A percentile compares a stretch with the other conserved stretches of the same genome.
Evolutionary conservation across 1,140 invertebrate species (phyloP).

Genomic region (Palaemon carinicauda): DNA sequence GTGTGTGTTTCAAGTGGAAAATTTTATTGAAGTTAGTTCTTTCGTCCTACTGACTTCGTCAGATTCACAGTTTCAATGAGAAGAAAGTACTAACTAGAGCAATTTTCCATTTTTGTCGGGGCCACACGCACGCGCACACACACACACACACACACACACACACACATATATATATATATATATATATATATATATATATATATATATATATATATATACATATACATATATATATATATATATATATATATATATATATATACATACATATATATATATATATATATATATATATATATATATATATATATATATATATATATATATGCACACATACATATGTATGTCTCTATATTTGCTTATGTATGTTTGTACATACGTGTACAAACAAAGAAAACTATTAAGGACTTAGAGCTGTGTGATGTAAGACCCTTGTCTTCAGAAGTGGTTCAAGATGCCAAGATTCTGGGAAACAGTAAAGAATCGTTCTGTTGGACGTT

Average conservation of each 20-base stretch:
- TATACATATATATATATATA: neutral
- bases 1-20: too few relatives aligned
- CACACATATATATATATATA: slow-evolving; percentile 4
- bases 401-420: too few relatives aligned
- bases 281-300: neutral
- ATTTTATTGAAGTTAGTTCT: too few relatives aligned
- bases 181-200: neutral
- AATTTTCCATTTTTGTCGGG: too few relatives aligned
- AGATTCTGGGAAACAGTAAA: too few relatives aligned
- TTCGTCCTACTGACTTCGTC: too few relatives aligned
- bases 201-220: neutral
- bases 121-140: neutral
- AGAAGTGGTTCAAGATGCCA: too few relatives aligned
- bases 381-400: slow-evolving; percentile 7
- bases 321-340: neutral
- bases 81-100: too few relatives aligned
- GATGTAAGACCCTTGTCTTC: too few relatives aligned
- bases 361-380: neutral
- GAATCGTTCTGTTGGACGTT: too few relatives aligned
- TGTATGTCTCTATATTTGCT: neutral
- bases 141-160: slow-evolving; percentile 24
- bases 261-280: neutral
- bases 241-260: neutral
- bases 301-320: neutral
- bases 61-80: too few relatives aligned